phyloP scores from a whole-genome alignment of 2,797 vertebrate genomes.

The Sebastes iracundus region DNA sequence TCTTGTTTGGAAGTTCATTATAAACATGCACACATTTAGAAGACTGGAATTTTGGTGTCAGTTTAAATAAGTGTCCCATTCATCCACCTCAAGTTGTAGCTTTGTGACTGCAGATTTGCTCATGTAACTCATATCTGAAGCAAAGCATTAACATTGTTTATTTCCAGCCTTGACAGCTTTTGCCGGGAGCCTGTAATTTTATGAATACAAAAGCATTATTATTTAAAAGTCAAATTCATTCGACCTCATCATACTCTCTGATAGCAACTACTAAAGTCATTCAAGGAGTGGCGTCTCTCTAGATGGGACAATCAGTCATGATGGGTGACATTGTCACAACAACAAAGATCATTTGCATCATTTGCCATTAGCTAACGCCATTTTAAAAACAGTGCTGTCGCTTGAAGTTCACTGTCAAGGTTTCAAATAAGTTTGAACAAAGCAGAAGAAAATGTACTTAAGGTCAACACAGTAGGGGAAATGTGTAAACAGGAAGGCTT shows the following conservation, averaged over 20 bases:
- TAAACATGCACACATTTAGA: constrained; percentile 31
- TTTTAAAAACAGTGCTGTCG: background rate
- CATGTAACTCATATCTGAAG: constrained; percentile 8
- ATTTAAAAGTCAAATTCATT: background rate
- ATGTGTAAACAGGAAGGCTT: background rate
- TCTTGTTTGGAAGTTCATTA: constrained; percentile 34
- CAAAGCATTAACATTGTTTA: background rate
- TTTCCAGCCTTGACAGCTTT: background rate
- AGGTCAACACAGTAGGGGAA: background rate
- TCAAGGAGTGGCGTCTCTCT: background rate
- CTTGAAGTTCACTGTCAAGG: background rate
- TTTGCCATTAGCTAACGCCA: background rate
- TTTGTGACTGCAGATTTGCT: background rate
- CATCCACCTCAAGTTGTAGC: constrained; percentile 5
- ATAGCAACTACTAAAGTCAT: background rate
- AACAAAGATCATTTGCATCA: background rate
- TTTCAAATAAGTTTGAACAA: background rate
- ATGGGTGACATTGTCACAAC: background rate
- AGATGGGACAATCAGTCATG: background rate
- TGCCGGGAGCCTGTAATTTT: background rate
- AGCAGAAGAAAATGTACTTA: background rate
- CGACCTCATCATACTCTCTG: background rate
- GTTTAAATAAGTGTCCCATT: constrained; percentile 23
- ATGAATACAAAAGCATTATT: background rate
- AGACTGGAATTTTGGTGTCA: background rate